phyloP scores from a whole-genome alignment of 2,888 invertebrate species.

The Drosophila kokeensis region DNA sequence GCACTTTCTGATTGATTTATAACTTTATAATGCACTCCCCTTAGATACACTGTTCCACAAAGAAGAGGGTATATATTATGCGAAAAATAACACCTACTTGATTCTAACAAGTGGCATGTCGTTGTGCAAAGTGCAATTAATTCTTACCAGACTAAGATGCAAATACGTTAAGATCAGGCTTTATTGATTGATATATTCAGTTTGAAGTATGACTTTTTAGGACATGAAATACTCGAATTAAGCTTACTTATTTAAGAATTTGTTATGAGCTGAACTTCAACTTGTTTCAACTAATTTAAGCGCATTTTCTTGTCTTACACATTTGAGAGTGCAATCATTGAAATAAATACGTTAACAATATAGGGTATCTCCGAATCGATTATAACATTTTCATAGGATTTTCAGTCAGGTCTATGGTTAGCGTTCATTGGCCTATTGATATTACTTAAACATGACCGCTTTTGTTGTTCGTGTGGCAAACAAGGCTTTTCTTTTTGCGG shows the following conservation, averaged over 20 bases:
- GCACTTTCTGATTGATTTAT: constrained; percentile 19
- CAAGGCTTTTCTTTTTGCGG: constrained; percentile 18
- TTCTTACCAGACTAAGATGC: not conserved
- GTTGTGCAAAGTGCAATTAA: not conserved
- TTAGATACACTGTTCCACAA: constrained; percentile 1
- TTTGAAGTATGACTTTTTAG: not conserved
- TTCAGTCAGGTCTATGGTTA: not conserved
- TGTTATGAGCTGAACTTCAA: too few species aligned
- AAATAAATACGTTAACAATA: not conserved
- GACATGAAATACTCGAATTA: not conserved
- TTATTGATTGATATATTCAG: not conserved
- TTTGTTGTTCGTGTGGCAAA: constrained; percentile 2
- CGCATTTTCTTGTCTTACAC: not conserved
- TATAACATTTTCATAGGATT: not conserved
- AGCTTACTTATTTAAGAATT: not conserved
- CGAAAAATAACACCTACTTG: not conserved
- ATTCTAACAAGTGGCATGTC: not conserved
- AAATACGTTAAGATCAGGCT: not conserved
- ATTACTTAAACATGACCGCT: constrained; percentile 11
- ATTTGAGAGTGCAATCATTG: not conserved
- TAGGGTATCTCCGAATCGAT: not conserved
- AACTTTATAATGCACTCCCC: not conserved
- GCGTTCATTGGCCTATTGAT: constrained; percentile 16
- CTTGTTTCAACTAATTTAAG: not conserved
- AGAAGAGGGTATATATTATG: not conserved